phyloP scores from a whole-genome alignment of 2,888 invertebrate species.

The Clitarchus hookeri region DNA sequence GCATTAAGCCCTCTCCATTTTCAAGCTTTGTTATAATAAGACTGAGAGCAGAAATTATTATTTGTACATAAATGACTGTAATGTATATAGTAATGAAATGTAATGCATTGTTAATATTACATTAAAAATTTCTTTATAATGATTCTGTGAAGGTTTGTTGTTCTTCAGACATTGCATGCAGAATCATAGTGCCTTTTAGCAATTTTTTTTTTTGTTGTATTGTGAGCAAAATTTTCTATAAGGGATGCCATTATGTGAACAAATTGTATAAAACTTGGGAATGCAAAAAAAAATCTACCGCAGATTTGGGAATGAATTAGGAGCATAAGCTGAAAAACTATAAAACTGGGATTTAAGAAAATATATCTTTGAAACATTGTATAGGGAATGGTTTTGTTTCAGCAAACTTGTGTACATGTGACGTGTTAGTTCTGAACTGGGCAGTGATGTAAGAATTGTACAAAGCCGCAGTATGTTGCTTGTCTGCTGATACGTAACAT shows the following conservation, averaged over 20 bases:
- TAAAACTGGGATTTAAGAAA: background rate
- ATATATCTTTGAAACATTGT: background rate
- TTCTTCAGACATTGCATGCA: conserved; percentile 18
- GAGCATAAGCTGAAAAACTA: background rate
- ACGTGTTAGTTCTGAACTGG: background rate
- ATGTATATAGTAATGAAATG: conserved; percentile 39
- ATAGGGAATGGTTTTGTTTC: background rate
- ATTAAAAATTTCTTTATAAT: conserved; percentile 40
- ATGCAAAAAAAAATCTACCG: background rate
- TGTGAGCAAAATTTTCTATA: background rate
- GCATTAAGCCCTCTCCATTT: conserved; percentile 33
- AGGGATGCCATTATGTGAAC: background rate
- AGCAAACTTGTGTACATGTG: background rate
- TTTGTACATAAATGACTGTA: conserved; percentile 41
- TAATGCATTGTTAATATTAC: conserved; percentile 43
- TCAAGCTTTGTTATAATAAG: conserved; percentile 40
- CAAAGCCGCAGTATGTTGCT: background rate
- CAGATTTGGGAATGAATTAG: background rate
- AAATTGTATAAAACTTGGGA: too few species aligned
- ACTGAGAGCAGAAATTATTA: conserved; percentile 41
- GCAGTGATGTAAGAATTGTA: too few species aligned
- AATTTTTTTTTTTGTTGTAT: background rate
- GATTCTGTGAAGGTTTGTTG: conserved; percentile 29
- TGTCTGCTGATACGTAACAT: background rate
- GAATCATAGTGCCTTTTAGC: conserved; percentile 14